Percentiles rank a stretch among this genome's conserved stretches.
phyloP scores from a whole-genome alignment of 2,113 vertebrate genomes.

The Dolichallabes microphthalmus region DNA sequence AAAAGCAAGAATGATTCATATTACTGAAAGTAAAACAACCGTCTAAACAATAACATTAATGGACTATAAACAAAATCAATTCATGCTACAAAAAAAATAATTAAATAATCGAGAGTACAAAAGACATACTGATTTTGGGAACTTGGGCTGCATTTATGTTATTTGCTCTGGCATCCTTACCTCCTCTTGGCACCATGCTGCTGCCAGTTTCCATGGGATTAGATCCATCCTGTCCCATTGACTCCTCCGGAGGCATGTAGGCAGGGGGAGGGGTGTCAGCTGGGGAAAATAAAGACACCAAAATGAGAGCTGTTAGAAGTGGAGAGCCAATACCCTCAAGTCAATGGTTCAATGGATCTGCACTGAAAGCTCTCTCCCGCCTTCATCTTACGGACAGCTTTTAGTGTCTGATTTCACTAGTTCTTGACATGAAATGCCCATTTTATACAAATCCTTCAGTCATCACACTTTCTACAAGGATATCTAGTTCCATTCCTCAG shows the following conservation, averaged over 20 bases:
- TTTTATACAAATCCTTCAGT: conserved; percentile 29
- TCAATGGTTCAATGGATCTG: conserved; percentile 45
- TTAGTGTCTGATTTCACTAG: conserved; percentile 67
- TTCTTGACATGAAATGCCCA: conserved; percentile 58
- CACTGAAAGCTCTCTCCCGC: conserved; percentile 42
- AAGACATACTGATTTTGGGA: not conserved
- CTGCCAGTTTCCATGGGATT: conserved; percentile 95
- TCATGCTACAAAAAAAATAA: not conserved
- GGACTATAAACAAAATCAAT: not conserved
- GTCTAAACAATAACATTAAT: not conserved
- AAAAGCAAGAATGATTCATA: not conserved
- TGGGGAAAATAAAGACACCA: conserved; percentile 60
- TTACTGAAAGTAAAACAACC: conserved; percentile 7
- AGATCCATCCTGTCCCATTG: conserved; percentile 87
- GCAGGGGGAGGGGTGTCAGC: conserved; percentile 97
- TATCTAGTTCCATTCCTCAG: conserved; percentile 5
- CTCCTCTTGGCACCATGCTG: conserved; percentile 86
- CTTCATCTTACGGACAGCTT: conserved; percentile 43
- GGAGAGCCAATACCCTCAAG: conserved; percentile 54
- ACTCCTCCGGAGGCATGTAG: conserved; percentile 97
- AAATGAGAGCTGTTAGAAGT: conserved; percentile 54
- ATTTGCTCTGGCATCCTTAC: conserved; percentile 65
- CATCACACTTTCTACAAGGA: conserved; percentile 1
- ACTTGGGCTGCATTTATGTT: not conserved
- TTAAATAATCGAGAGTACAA: not conserved